These are phyloP conservation scores for Geopemphigus sp. DNA, from an alignment of 1,140 invertebrate genomes.

Conservation along the genomic window DNA sequence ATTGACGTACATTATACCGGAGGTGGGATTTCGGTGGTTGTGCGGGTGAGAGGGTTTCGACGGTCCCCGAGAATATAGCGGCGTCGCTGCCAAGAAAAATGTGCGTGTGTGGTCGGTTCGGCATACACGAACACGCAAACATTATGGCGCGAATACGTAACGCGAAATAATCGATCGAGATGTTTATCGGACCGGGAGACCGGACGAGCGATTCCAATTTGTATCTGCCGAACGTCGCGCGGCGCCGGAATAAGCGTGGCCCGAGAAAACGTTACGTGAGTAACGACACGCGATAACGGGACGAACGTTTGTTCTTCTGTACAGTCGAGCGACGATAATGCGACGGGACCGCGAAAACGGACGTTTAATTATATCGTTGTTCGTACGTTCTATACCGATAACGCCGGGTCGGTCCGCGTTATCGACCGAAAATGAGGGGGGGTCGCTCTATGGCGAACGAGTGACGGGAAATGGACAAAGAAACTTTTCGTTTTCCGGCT, in stretches of 20 bases:
- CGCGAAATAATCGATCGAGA: slow-evolving; percentile 15
- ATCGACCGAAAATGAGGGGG: too few relatives aligned
- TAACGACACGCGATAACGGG: too few relatives aligned
- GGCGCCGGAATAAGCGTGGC: neutral
- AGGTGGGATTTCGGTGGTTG: neutral
- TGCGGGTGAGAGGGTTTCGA: too few relatives aligned
- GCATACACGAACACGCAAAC: neutral
- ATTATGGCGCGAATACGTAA: neutral
- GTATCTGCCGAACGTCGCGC: neutral
- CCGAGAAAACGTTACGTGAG: neutral
- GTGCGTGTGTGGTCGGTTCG: neutral
- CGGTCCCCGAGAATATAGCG: neutral
- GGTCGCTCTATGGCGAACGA: neutral
- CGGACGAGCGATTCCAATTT: slow-evolving; percentile 25
- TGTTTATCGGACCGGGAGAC: slow-evolving; percentile 41
- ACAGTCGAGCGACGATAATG: too few relatives aligned
- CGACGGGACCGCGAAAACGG: neutral
- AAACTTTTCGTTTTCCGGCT: too few relatives aligned
- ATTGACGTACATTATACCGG: neutral
- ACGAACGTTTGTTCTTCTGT: too few relatives aligned
- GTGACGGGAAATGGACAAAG: neutral
- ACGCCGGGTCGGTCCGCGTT: neutral
- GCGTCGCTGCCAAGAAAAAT: slow-evolving; percentile 25
- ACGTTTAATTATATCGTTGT: neutral
- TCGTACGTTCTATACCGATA: neutral